Evolutionary conservation across 2,888 invertebrate genomes (phyloP).

Genomic region (Scaptomyza parva): DNA sequence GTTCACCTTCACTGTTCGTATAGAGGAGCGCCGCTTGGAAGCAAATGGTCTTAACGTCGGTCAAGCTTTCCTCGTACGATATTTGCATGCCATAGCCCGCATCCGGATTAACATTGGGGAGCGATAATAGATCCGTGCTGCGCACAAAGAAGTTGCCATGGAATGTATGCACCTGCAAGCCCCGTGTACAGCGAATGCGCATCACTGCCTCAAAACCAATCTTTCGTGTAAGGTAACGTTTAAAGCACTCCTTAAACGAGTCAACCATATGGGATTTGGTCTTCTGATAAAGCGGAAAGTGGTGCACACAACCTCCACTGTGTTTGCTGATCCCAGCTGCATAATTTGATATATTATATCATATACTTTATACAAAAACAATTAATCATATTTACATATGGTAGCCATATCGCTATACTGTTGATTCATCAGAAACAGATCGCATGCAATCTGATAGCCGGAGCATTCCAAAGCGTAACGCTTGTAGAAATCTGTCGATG

Average conservation of each 20-base stretch:
- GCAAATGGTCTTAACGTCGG: conserved; percentile 94
- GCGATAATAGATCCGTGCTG: conserved; percentile 96
- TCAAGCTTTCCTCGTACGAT: conserved; percentile 95
- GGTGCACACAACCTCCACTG: conserved; percentile 96
- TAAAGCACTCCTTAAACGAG: conserved; percentile 90
- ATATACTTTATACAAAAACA: not conserved
- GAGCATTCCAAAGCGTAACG: conserved; percentile 97
- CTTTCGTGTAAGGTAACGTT: conserved; percentile 96
- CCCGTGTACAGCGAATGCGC: conserved; percentile 97
- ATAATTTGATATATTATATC: not conserved
- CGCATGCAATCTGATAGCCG: conserved; percentile 97
- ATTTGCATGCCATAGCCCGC: conserved; percentile 98
- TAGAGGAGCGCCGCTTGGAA: conserved; percentile 99
- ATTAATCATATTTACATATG: conserved; percentile 88
- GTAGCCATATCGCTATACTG: conserved; percentile 98
- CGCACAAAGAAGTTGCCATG: conserved; percentile 99
- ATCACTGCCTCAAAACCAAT: conserved; percentile 99
- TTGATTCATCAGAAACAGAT: conserved; percentile 96
- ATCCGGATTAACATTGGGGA: conserved; percentile 99
- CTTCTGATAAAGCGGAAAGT: conserved; percentile 94
- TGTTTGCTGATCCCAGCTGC: conserved; percentile 96
- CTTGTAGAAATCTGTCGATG: conserved; percentile 99
- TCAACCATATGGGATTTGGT: conserved; percentile 90
- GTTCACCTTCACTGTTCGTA: conserved; percentile 97
- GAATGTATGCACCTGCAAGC: conserved; percentile 98